Evolutionary conservation across 2,113 vertebrate species (phyloP), one percentile per base, ranked within the genome.

Genomic region (Scatophagus argus): DNA sequence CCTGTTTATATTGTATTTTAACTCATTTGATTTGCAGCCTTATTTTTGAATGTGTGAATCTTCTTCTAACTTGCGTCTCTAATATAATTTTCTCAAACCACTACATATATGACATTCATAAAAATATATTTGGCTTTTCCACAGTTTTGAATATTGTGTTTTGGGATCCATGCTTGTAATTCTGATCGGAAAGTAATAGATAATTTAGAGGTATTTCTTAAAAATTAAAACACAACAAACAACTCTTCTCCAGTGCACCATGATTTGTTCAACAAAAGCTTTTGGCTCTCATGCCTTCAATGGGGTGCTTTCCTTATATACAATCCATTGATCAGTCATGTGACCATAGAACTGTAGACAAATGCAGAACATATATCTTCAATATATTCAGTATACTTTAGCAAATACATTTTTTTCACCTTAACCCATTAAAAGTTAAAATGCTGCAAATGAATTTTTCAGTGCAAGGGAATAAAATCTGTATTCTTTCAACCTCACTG

Each of bases 131-230:
- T 43, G 0, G 5, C 9, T 8, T n/a, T 60, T 74, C 54, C 29
- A 8, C 19, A 25, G n/a, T 29, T 41, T 17, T 5, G 14, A 52
- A 56, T 65, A 27, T 13, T 27, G 16, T 9, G 21, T 55, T 14
- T n/a, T 9, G 13, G 6, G 34, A 54, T 29, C 36, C 16, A 23
- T 58, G 51, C n/a, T 56, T 65, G n/a, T 23, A 49, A 46, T n/a
- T 11, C 39, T n/a, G 39, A 38, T 8, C 58, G 16, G 14, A 23
- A n/a, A 29, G 11, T n/a, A 13, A 39, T 36, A 56, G n/a, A 56
- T 76, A 19, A 60, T 72, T 65, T 56, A 58, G 23, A 46, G 4
- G 41, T 25, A 16, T 58, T 47, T 38, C 39, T 76, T 39, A 59
- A 55, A 36, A 47, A 75, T 55, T 1, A 21, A 64, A 74, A 27